These are phyloP conservation scores for pig (Sus scrofa) DNA, from an alignment of 2,113 vertebrate genomes.

Conservation along the genomic window T2T-Sscrofa CM000817.6:140384001-140384500, in stretches of 20 bases:
- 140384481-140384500: not conserved
- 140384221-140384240: no score
- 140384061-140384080: not conserved
- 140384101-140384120: not conserved
- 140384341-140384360: no score
- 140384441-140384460: not conserved
- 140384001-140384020: constrained; percentile 1
- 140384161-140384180: not conserved
- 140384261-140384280: no score
- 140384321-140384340: no score
- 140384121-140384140: not conserved
- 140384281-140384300: no score
- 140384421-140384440: constrained; percentile 2
- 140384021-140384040: not conserved
- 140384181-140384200: not conserved
- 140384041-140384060: not conserved
- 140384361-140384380: no score
- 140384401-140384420: not conserved
- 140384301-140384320: no score
- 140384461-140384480: not conserved
- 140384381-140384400: no score
- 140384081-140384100: not conserved
- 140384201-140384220: not conserved
- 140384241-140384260: no score
- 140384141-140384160: not conserved